phyloP scores from a whole-genome alignment of 2,888 invertebrate genomes.

The Malthinus flaveolus region DNA sequence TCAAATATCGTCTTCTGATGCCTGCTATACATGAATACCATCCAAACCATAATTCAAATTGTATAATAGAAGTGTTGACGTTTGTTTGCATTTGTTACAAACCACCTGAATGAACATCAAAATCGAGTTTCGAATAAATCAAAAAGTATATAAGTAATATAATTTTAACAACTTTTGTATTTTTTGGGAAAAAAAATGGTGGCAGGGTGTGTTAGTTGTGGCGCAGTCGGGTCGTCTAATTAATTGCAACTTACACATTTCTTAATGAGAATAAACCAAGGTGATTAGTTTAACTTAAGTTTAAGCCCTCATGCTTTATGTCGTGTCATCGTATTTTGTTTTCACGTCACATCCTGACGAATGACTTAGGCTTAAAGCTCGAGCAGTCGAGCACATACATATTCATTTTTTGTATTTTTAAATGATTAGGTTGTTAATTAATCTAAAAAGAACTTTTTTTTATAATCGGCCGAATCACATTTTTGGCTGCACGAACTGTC shows the following conservation, averaged over 20 bases:
- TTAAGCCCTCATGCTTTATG: conserved; percentile 5
- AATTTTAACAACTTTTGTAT: too few relatives aligned
- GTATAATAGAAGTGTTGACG: conserved; percentile 34
- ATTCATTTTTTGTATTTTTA: too few relatives aligned
- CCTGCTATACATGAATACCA: conserved; percentile 17
- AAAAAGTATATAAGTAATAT: conserved; percentile 18
- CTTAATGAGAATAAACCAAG: conserved; percentile 6
- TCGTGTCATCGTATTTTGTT: neutral
- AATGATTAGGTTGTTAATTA: too few relatives aligned
- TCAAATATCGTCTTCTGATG: conserved; percentile 26
- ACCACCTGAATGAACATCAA: conserved; percentile 19
- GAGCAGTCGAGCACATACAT: too few relatives aligned
- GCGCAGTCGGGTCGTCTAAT: neutral
- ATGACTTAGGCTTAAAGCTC: too few relatives aligned
- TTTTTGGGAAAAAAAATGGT: too few relatives aligned
- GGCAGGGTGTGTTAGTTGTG: too few relatives aligned
- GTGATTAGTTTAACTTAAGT: conserved; percentile 1
- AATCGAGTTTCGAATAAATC: conserved; percentile 20
- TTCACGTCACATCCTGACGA: too few relatives aligned
- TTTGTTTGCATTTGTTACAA: conserved; percentile 28
- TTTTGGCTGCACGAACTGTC: conserved; percentile 13
- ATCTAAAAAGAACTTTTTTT: too few relatives aligned
- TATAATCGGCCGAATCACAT: neutral
- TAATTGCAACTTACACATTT: neutral
- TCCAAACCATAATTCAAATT: conserved; percentile 34